Percentiles rank a stretch among this genome's conserved stretches.
phyloP scores from a whole-genome alignment of 2,113 vertebrate species.

The Callorhinus ursinus region DNA sequence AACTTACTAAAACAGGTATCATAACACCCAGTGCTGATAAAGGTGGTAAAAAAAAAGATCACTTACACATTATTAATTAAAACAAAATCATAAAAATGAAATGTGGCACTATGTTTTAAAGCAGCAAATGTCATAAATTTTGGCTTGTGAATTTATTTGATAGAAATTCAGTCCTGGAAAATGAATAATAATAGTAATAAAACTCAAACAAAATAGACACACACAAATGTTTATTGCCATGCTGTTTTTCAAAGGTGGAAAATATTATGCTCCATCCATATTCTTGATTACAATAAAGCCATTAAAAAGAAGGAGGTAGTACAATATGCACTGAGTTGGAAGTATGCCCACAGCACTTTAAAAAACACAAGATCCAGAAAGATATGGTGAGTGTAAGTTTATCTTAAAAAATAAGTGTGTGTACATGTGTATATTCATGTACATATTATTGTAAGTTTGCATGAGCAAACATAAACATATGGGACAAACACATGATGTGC shows the following conservation, averaged over 20 bases:
- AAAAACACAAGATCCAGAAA: too few relatives aligned
- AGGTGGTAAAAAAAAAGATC: background rate
- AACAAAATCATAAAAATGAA: background rate
- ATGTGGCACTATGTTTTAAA: background rate
- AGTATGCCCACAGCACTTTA: too few relatives aligned
- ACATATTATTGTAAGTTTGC: too few relatives aligned
- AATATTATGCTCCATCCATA: background rate
- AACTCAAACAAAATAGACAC: background rate
- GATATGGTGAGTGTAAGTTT: too few relatives aligned
- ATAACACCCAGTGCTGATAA: background rate
- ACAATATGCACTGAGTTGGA: background rate
- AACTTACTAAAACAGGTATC: background rate
- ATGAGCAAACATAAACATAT: background rate
- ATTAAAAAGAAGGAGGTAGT: background rate
- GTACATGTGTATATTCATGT: rapidly evolving
- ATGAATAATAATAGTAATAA: background rate
- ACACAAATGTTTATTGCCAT: background rate
- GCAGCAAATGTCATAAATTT: background rate
- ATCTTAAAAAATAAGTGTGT: background rate
- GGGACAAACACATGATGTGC: background rate
- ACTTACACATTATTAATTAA: background rate
- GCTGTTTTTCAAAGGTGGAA: background rate
- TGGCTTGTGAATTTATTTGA: background rate
- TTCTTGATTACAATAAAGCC: background rate
- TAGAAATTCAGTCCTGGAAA: background rate